phyloP scores from a whole-genome alignment of 2,888 invertebrate genomes.

The Proisotoma minuta region DNA sequence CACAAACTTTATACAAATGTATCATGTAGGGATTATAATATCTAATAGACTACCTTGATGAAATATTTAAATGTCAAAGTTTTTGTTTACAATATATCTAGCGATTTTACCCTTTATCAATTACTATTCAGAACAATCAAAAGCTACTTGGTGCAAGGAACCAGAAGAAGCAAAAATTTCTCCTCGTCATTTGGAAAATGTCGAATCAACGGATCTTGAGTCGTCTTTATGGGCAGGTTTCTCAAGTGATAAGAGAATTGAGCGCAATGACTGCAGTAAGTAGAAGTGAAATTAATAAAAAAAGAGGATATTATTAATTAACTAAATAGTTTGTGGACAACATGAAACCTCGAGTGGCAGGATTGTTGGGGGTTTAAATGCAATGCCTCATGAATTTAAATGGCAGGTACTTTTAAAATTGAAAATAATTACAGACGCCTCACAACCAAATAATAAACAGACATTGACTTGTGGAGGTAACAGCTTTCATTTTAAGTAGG shows the following conservation, averaged over 20 bases:
- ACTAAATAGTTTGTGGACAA: neutral
- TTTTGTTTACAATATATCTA: no score
- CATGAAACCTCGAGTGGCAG: neutral
- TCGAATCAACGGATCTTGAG: no score
- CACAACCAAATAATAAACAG: neutral
- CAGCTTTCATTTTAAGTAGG: no score
- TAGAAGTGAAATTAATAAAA: no score
- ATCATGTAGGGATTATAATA: no score
- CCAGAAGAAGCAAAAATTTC: neutral
- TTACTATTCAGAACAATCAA: neutral
- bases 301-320: no score
- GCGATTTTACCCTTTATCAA: neutral
- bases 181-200: no score
- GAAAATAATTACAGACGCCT: neutral
- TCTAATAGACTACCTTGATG: no score
- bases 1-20: no score
- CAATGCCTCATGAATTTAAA: conserved; percentile 10
- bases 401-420: conserved; percentile 14
- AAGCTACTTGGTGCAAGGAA: conserved; percentile 1
- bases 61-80: no score
- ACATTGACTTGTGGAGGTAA: neutral
- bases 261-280: neutral
- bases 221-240: neutral
- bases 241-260: neutral
- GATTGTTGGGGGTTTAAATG: conserved; percentile 16